Percentiles rank a stretch among this genome's conserved stretches.
Conservation (phyloP, 2,113 vertebrate species). For the Anhinga rufa region DNA sequence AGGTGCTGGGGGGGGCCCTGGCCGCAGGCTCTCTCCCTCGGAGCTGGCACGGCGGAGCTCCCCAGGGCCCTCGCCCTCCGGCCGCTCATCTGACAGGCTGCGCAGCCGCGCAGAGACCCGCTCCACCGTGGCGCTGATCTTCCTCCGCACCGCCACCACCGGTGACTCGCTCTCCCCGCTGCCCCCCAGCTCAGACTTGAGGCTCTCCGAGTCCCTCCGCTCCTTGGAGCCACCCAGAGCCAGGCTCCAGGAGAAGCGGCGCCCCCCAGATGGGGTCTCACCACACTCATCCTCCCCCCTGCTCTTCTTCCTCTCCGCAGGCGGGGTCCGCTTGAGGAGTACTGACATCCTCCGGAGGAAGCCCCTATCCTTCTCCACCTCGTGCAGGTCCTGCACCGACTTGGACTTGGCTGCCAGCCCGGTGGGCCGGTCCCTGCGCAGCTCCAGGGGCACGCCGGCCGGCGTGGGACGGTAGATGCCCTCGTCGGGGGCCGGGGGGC, state of each 20-base stretch:
- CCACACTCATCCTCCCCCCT: slow-evolving; percentile 72
- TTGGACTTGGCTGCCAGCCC: slow-evolving; percentile 84
- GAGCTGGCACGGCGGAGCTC: slow-evolving; percentile 82
- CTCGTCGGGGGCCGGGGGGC: slow-evolving; percentile 69
- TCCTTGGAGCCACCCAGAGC: slow-evolving; percentile 78
- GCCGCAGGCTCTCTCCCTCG: slow-evolving; percentile 81
- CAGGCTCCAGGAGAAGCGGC: slow-evolving; percentile 81
- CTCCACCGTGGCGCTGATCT: slow-evolving; percentile 90
- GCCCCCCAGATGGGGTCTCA: slow-evolving; percentile 60
- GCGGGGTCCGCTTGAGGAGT: slow-evolving; percentile 82
- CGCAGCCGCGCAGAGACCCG: slow-evolving; percentile 88
- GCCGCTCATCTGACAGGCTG: slow-evolving; percentile 65
- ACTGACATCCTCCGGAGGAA: slow-evolving; percentile 86
- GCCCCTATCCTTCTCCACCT: slow-evolving; percentile 85
- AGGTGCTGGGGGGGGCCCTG: slow-evolving; percentile 68
- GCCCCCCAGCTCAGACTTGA: slow-evolving; percentile 65
- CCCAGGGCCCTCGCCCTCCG: neutral
- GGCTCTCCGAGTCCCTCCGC: slow-evolving; percentile 75
- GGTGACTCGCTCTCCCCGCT: slow-evolving; percentile 80
- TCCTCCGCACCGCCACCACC: slow-evolving; percentile 82
- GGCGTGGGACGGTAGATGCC: slow-evolving; percentile 90
- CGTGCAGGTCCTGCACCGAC: slow-evolving; percentile 90
- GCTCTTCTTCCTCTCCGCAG: slow-evolving; percentile 79
- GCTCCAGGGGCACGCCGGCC: slow-evolving; percentile 85
- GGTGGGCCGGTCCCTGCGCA: slow-evolving; percentile 65